phyloP scores from a whole-genome alignment of 2,113 vertebrate species.

The Melanerpes formicivorus region DNA sequence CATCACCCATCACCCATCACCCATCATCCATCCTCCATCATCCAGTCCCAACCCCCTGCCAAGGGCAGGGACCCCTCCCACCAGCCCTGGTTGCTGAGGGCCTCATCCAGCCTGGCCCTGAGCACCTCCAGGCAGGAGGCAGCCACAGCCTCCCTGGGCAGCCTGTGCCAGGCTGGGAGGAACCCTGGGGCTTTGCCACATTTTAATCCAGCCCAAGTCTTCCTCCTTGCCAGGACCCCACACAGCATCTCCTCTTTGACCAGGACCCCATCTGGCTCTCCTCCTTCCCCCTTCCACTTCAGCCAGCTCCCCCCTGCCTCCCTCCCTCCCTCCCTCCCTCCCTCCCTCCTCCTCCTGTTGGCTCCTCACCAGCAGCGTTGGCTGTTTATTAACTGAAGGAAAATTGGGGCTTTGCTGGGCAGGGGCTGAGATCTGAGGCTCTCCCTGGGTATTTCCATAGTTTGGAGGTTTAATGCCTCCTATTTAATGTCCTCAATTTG shows the following conservation, averaged over 20 bases:
- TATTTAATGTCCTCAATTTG: conserved; percentile 48
- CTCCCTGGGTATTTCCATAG: conserved; percentile 31
- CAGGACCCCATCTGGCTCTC: not conserved
- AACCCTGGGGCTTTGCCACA: not conserved
- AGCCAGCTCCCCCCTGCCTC: not conserved
- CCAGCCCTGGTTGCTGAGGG: no score
- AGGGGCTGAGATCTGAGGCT: not conserved
- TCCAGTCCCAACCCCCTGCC: not conserved
- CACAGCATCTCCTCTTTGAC: not conserved
- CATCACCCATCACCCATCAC: no score
- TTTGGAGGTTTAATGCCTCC: conserved; percentile 23
- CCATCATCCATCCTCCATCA: no score
- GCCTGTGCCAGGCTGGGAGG: not conserved
- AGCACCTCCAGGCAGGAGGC: no score
- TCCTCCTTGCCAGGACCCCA: not conserved
- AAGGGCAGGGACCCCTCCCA: no score
- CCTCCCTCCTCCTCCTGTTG: not conserved
- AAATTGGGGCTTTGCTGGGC: not conserved
- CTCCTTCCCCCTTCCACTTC: not conserved
- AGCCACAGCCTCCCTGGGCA: no score
- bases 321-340: not conserved
- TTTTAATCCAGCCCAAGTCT: not conserved
- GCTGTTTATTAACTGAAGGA: not conserved
- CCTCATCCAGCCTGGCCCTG: no score
- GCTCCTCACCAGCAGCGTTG: not conserved